These are phyloP conservation scores for Drosophila melanogaster DNA, from an alignment of 1,140 invertebrate species.

Conservation along the genomic window DNA sequence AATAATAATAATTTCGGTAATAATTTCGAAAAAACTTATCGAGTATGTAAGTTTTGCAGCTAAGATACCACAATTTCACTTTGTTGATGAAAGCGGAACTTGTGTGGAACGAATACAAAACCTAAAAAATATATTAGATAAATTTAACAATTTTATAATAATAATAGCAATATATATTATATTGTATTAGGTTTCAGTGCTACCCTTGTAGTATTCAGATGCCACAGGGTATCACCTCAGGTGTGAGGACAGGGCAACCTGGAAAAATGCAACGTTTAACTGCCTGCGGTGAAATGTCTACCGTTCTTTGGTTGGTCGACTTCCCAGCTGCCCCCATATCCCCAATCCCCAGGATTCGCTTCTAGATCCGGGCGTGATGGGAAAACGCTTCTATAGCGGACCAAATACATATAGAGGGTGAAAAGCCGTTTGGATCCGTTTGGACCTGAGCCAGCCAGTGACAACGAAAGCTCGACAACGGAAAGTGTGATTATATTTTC, in stretches of 20 bases:
- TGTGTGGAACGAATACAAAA: no score
- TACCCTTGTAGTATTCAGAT: not conserved
- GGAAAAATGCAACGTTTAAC: conserved; percentile 73
- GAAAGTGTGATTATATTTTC: conserved; percentile 84
- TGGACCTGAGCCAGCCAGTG: conserved; percentile 54
- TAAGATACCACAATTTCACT: no score
- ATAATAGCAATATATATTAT: no score
- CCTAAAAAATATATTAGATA: not conserved
- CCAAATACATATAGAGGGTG: conserved; percentile 53
- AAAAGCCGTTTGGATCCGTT: conserved; percentile 46
- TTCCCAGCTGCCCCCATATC: not conserved
- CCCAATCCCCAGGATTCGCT: not conserved
- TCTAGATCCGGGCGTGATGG: conserved; percentile 51
- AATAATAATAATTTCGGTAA: no score
- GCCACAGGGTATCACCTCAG: conserved; percentile 34
- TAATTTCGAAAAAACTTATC: no score
- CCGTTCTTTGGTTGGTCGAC: conserved; percentile 59
- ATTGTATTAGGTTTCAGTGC: no score
- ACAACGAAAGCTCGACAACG: conserved; percentile 59
- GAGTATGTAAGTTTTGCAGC: no score
- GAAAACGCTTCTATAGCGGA: conserved; percentile 53
- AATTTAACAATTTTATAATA: not conserved
- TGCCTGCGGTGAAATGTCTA: conserved; percentile 75
- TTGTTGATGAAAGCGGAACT: no score
- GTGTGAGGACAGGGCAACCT: conserved; percentile 13